Evolutionary conservation across 2,797 vertebrate genomes (phyloP).

Genomic region (Podargus strigoides): DNA sequence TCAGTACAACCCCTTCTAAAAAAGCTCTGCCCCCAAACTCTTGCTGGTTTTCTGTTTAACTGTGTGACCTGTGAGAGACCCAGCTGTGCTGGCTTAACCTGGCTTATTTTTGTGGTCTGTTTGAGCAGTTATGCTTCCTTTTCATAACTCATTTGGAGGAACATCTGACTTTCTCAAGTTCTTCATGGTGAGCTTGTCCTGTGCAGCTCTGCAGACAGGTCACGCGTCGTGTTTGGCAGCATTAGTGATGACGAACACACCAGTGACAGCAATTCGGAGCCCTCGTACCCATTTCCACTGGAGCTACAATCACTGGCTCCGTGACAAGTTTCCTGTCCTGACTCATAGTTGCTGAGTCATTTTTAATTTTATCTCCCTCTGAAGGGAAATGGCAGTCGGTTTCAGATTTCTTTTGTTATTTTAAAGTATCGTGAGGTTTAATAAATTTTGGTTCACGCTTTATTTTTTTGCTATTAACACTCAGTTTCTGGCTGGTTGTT

Average conservation of each 20-base stretch:
- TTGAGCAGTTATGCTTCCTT: conserved; percentile 3
- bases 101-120: not conserved
- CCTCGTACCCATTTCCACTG: not conserved
- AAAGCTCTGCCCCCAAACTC: not conserved
- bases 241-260: rapidly evolving
- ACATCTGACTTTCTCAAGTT: conserved; percentile 2
- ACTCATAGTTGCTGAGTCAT: conserved; percentile 55
- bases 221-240: not conserved
- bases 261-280: not conserved
- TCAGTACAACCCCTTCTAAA: not conserved
- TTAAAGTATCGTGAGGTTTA: not conserved
- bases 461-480: conserved; percentile 22
- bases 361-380: conserved; percentile 24
- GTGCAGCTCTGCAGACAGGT: not conserved
- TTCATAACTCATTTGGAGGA: not conserved
- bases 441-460: conserved; percentile 34
- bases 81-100: not conserved
- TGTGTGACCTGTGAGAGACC: not conserved
- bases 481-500: not conserved
- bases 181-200: not conserved
- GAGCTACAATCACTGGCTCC: not conserved
- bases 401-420: conserved; percentile 39
- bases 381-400: conserved; percentile 14
- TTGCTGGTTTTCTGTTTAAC: not conserved
- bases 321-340: conserved; percentile 35